phyloP scores from a whole-genome alignment of 2,888 invertebrate species.

The Oscheius sp. region DNA sequence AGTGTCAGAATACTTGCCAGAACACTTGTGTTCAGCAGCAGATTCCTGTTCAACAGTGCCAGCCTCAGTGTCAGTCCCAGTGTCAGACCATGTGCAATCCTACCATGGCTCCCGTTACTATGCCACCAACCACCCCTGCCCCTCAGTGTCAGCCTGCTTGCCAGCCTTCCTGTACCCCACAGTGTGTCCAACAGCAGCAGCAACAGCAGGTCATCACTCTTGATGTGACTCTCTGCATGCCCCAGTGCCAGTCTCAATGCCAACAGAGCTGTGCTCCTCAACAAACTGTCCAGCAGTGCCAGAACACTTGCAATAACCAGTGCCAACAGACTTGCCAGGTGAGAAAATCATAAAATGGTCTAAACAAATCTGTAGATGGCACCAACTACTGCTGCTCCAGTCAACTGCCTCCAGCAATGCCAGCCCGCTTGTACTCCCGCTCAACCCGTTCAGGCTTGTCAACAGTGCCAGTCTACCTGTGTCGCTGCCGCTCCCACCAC shows the following conservation, averaged over 20 bases:
- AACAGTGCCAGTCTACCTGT: conserved; percentile 42
- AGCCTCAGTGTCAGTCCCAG: not conserved
- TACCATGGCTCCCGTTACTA: not conserved
- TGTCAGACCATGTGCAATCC: conserved; percentile 6
- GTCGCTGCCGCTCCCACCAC: conserved; percentile 36
- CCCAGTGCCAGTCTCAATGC: conserved; percentile 47
- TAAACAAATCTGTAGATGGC: not conserved
- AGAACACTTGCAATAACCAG: conserved; percentile 39
- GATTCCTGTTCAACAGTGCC: conserved; percentile 32
- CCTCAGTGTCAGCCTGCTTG: conserved; percentile 32
- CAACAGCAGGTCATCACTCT: conserved; percentile 13
- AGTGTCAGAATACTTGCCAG: conserved; percentile 39
- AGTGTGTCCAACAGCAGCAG: conserved; percentile 25
- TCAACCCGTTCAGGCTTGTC: conserved; percentile 37
- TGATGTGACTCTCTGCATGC: conserved; percentile 40
- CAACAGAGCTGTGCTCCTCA: conserved; percentile 42
- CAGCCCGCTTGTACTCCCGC: conserved; percentile 40
- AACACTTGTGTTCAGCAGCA: conserved; percentile 47
- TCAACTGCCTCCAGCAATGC: conserved; percentile 39
- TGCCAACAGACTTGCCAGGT: conserved; percentile 34
- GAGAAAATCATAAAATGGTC: conserved; percentile 11
- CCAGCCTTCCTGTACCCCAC: conserved; percentile 30
- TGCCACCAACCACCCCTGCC: conserved; percentile 20
- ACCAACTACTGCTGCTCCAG: conserved; percentile 34
- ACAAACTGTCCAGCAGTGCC: conserved; percentile 43